Base-by-base conservation (phyloP, 2,888 invertebrate genomes). In the Lamproptera curius region DNA sequence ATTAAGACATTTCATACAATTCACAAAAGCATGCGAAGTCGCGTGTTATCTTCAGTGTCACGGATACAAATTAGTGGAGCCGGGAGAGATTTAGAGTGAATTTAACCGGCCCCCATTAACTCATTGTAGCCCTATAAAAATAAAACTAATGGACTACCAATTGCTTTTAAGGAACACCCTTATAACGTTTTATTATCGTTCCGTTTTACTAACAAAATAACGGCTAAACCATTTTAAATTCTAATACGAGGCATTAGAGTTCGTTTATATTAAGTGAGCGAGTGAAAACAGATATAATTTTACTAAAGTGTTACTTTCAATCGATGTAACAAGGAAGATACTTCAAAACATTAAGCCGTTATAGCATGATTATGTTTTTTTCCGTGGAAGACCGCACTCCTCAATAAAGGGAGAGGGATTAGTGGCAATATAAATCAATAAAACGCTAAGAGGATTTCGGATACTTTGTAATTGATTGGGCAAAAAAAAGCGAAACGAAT, bases 111-210 rank as follows among this genome's bases (percentile, higher is more conserved):
- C 26, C 5, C 53, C 50, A 53, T 53, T 51, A 51, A 53, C 43
- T 46, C 48, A 48, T 51, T 51, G 48, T 48, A 42, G 39, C 35
- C 48, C 53, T 51, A 53, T 53, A 53, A 53, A 53, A 53, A 53
- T 53, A 53, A 53, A 53, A 51, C 46, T 53, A 53, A 53, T 51
- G 46, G 50, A 38, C 42, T 42, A 33, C 37, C 50, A 50, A 53
- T 50, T 50, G 48, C 53, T 45, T 47, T 50, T 47, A 47, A 52
- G 39, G 40, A 48, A 48, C 39, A n/a, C 42, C 53, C 48, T 50
- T 50, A 48, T 45, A 50, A 51, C 46, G 33, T 47, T 53, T 49
- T 49, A 49, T 44, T 49, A 44, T 49, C 40, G 28, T 49, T 28
- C 35, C 28, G 36, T 40, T 31, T 35, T 31, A 44, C 39, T 15